Conservation (phyloP, 2,888 invertebrate species). For the Hypselothyrea guttata region DNA sequence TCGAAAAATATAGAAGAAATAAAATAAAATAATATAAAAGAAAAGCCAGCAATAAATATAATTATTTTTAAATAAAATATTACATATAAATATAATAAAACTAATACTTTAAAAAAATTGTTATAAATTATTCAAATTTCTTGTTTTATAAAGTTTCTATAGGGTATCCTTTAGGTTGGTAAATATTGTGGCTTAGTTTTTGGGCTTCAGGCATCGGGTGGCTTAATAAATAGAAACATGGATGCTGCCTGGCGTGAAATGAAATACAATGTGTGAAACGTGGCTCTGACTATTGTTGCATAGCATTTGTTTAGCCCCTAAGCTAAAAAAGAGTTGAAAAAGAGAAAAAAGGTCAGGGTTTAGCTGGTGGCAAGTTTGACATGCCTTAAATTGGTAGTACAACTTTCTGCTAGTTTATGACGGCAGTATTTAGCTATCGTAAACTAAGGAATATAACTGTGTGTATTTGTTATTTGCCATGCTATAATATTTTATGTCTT, state of each 20-base stretch:
- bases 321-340: not conserved
- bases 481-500: not conserved
- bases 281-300: constrained; percentile 61
- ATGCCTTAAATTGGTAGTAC: constrained; percentile 15
- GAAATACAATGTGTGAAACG: constrained; percentile 69
- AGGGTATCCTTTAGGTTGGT: not conserved
- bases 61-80: too few species aligned
- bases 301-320: constrained; percentile 49
- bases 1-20: too few species aligned
- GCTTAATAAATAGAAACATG: constrained; percentile 52
- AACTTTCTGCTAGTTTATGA: constrained; percentile 7
- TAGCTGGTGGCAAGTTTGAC: constrained; percentile 9
- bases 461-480: not conserved
- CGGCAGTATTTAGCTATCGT: constrained; percentile 17
- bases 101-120: too few species aligned
- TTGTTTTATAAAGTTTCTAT: too few species aligned
- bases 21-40: too few species aligned
- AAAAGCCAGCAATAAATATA: too few species aligned
- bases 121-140: too few species aligned
- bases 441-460: not conserved
- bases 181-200: constrained; percentile 33
- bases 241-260: constrained; percentile 52
- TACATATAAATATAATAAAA: too few species aligned
- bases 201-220: constrained; percentile 20
- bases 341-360: not conserved